Percentiles rank a stretch among this genome's conserved stretches.
Conservation (phyloP, 2,797 vertebrate species). For the Scomberomorus guttatus region DNA sequence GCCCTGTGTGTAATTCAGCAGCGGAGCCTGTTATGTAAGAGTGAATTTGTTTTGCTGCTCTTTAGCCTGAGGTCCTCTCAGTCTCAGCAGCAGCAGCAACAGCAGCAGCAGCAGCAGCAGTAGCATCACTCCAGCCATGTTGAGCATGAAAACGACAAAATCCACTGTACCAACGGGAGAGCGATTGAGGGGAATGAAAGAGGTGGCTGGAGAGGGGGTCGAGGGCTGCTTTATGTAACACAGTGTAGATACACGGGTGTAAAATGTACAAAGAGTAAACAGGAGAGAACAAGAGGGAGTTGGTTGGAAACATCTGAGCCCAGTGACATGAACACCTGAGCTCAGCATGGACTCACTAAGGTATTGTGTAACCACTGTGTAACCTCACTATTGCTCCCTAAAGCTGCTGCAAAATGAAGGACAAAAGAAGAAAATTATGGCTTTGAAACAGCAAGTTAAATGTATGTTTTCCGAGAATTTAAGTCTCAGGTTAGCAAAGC, state of each 20-base stretch:
- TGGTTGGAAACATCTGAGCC: conserved; percentile 37
- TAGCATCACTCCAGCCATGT: conserved; percentile 57
- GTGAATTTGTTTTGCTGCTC: conserved; percentile 78
- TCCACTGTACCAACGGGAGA: conserved; percentile 24
- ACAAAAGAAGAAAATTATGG: background rate
- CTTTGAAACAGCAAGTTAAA: background rate
- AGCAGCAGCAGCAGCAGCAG: conserved; percentile 36
- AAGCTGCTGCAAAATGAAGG: background rate
- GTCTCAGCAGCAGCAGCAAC: conserved; percentile 54
- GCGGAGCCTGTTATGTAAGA: conserved; percentile 77
- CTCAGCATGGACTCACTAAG: conserved; percentile 23
- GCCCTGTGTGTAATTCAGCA: conserved; percentile 58
- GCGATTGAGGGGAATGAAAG: conserved; percentile 39
- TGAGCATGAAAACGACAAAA: conserved; percentile 74
- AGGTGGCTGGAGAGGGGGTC: conserved; percentile 34
- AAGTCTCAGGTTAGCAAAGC: background rate
- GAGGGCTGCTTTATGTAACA: conserved; percentile 45
- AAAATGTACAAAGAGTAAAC: background rate
- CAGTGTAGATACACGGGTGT: background rate
- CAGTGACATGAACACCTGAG: conserved; percentile 55
- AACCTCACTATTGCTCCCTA: background rate
- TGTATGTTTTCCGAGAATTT: background rate
- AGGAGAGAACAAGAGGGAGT: conserved; percentile 1
- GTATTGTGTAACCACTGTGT: conserved; percentile 43
- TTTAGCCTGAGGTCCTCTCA: conserved; percentile 73